These are phyloP conservation scores for Chlorops oryzae DNA, from an alignment of 1,140 invertebrate species.

Conservation along the genomic window DNA sequence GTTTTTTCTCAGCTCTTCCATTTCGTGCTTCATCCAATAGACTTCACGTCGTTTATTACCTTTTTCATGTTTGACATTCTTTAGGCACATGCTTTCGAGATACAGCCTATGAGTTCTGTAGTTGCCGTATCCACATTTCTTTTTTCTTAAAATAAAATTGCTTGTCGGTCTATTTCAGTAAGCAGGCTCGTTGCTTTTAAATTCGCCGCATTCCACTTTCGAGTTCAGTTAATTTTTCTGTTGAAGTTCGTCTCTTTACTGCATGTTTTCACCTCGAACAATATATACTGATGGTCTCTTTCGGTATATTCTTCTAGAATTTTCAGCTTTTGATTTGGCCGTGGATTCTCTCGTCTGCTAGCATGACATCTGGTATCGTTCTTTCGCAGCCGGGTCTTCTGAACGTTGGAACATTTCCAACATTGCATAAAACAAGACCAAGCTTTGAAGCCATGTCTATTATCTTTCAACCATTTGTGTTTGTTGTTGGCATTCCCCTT, in stretches of 20 bases:
- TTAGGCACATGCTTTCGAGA: too few relatives aligned
- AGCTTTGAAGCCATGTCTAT: conserved; percentile 18
- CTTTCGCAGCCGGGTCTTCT: neutral
- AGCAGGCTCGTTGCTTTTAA: neutral
- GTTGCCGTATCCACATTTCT: conserved; percentile 4
- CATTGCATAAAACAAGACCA: conserved; percentile 17
- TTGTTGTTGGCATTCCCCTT: conserved; percentile 17
- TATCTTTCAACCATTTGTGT: conserved; percentile 17
- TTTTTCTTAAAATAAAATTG: conserved; percentile 13
- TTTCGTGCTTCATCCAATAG: too few relatives aligned
- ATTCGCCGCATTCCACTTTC: conserved; percentile 1
- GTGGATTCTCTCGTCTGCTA: neutral
- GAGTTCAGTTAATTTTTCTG: neutral
- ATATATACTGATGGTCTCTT: too few relatives aligned
- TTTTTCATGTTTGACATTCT: too few relatives aligned
- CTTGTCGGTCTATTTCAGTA: neutral
- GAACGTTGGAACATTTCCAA: neutral
- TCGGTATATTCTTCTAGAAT: conserved; percentile 3
- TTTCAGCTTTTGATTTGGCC: neutral
- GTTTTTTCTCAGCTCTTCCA: too few relatives aligned
- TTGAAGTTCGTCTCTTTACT: too few relatives aligned
- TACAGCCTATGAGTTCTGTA: conserved; percentile 20
- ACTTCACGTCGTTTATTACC: too few relatives aligned
- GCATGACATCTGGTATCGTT: conserved; percentile 1
- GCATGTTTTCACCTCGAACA: too few relatives aligned